Evolutionary conservation across 2,113 vertebrate genomes (phyloP), one percentile per base, ranked within the genome.

Genomic region (Aldabrachelys gigantea): DNA sequence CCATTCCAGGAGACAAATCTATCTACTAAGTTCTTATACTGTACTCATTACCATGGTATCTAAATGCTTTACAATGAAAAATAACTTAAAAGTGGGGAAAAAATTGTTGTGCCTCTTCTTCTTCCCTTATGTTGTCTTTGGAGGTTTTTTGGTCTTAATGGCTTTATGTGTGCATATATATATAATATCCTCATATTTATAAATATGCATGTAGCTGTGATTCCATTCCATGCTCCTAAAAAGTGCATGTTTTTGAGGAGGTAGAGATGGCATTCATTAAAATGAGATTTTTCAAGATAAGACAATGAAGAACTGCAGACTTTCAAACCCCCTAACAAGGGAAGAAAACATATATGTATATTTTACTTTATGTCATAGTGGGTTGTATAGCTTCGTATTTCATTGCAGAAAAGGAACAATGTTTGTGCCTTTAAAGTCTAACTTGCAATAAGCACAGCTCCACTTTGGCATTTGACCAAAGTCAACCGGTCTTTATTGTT

Each of bases 401-500:
- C 80, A 76, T 76, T 90, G 17, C 41, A 96, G 65, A 91, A 96
- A 90, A 93, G 41, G 50, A 94, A 92, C 6, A 87, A 79, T 75
- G 17, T n/a, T 69, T n/a, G 62, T 69, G 35, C 35, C 10, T 27
- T 57, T 57, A 57, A 57, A 57, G 56, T 12, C 56, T 57, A 57
- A 57, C 10, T 88, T 92, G 53, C 49, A 95, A 54, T 41, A 88
- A 6, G 57, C 84, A 92, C 19, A 96, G 35, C 44, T 91, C 83
- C 84, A 91, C 92, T 96, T 95, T 86, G 92, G 76, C 86, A 89
- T 91, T 84, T 94, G 93, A 97, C 83, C 93, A 89, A 95, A 91
- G 44, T 84, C 27, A 76, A 91, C 91, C 56, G 8, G 41, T 83
- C 38, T 41, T 91, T 80, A 91, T 24, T 89, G 49, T 80, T 62